phyloP scores from a whole-genome alignment of 2,888 invertebrate genomes.

The Smittia sp. region DNA sequence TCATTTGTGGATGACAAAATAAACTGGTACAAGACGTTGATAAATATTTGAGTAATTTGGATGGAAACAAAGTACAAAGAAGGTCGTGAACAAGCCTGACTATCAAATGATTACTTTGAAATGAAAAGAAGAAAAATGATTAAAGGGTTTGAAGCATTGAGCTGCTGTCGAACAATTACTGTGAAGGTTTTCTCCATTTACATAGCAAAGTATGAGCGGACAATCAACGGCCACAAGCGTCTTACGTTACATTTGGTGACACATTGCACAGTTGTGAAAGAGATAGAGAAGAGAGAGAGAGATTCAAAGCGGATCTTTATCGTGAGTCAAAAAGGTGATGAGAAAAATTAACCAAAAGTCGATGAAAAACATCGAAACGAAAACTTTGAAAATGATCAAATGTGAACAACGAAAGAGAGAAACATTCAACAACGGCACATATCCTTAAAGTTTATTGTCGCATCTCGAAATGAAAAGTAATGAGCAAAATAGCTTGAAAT shows the following conservation, averaged over 20 bases:
- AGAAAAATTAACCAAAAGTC: neutral
- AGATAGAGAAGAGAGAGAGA: neutral
- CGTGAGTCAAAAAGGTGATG: neutral
- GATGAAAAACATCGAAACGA: neutral
- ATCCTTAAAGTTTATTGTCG: no score
- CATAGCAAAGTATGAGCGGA: slow-evolving; percentile 17
- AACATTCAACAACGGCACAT: slow-evolving; percentile 11
- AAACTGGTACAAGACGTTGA: no score
- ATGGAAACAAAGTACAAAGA: no score
- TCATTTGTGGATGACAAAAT: no score
- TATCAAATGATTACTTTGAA: neutral
- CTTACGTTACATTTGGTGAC: slow-evolving; percentile 16
- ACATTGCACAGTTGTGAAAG: no score
- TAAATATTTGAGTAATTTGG: no score
- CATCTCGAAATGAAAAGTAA: neutral
- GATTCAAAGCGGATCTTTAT: neutral
- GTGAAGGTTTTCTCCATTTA: neutral
- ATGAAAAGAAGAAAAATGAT: neutral
- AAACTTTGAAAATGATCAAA: neutral
- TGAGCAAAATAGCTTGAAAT: neutral
- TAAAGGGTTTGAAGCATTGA: neutral
- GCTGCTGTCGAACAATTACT: no score
- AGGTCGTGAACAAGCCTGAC: neutral
- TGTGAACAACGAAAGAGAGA: neutral
- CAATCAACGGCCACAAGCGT: slow-evolving; percentile 37